Evolutionary conservation across 2,797 vertebrate species (phyloP).

Genomic region (Myioborus miniatus): DNA sequence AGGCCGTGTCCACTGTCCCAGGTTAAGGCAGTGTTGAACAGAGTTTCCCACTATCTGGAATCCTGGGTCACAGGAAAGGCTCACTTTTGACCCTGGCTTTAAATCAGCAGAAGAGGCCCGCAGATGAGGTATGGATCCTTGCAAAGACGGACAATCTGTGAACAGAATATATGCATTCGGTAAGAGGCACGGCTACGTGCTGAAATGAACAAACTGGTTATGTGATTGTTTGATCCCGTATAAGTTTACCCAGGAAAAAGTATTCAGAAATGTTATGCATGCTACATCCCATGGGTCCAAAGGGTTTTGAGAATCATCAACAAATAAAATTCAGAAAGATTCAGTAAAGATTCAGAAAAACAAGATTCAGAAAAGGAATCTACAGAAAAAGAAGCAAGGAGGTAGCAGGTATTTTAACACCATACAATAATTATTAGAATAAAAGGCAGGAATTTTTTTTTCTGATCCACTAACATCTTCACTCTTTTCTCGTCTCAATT

Average conservation of each 20-base stretch:
- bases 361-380: background rate
- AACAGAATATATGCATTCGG: background rate
- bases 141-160: conserved; percentile 90
- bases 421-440: background rate
- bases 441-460: background rate
- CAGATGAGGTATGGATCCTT: conserved; percentile 83
- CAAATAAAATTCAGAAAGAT: background rate
- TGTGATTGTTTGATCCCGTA: background rate
- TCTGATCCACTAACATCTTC: background rate
- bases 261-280: background rate
- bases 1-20: conserved; percentile 91
- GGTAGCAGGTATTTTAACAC: background rate
- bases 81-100: conserved; percentile 89
- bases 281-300: background rate
- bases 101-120: conserved; percentile 80
- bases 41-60: conserved; percentile 95
- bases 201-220: background rate
- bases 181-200: background rate
- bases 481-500: conserved; percentile 17
- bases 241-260: background rate
- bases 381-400: background rate
- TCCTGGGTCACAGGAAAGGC: conserved; percentile 91
- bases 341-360: no score
- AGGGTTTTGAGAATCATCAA: background rate
- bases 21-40: conserved; percentile 89